Percentiles rank a stretch among this genome's conserved stretches.
Conservation (phyloP, 2,113 vertebrate genomes). For the Gila orcuttii region DNA sequence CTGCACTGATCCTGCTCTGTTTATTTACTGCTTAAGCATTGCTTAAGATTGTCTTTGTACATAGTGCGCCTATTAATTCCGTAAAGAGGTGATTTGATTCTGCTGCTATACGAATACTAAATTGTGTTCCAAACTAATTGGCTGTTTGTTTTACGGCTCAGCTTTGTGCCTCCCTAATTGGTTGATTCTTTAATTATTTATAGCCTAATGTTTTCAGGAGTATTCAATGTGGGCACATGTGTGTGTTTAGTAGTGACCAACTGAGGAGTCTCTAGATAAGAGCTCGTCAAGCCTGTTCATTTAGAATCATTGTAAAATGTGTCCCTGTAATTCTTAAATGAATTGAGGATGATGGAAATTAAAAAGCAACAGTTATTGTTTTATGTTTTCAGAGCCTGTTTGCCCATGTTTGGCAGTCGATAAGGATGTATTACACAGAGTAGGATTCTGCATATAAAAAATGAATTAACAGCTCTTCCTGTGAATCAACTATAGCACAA, state of each 20-base stretch:
- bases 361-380: slow-evolving; percentile 46
- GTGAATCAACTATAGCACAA: slow-evolving; percentile 4
- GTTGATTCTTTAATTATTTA: slow-evolving; percentile 53
- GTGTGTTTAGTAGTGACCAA: slow-evolving; percentile 14
- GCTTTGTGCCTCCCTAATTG: slow-evolving; percentile 40
- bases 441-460: slow-evolving; percentile 37
- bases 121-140: slow-evolving; percentile 47
- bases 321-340: slow-evolving; percentile 51
- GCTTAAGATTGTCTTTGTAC: slow-evolving; percentile 39
- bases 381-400: slow-evolving; percentile 34
- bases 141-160: slow-evolving; percentile 50
- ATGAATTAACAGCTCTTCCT: slow-evolving; percentile 7
- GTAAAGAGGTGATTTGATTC: slow-evolving; percentile 48
- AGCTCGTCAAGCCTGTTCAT: slow-evolving; percentile 46
- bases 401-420: slow-evolving; percentile 41
- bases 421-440: slow-evolving; percentile 30
- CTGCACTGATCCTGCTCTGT: background rate
- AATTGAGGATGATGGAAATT: slow-evolving; percentile 44
- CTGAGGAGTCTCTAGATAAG: slow-evolving; percentile 47
- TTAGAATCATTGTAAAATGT: slow-evolving; percentile 48
- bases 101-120: slow-evolving; percentile 25
- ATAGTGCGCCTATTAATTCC: slow-evolving; percentile 44
- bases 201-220: slow-evolving; percentile 31
- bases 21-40: slow-evolving; percentile 4
- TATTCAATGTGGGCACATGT: background rate